Conservation (phyloP, 2,797 vertebrate species). For the Pelochelys cantorii region DNA sequence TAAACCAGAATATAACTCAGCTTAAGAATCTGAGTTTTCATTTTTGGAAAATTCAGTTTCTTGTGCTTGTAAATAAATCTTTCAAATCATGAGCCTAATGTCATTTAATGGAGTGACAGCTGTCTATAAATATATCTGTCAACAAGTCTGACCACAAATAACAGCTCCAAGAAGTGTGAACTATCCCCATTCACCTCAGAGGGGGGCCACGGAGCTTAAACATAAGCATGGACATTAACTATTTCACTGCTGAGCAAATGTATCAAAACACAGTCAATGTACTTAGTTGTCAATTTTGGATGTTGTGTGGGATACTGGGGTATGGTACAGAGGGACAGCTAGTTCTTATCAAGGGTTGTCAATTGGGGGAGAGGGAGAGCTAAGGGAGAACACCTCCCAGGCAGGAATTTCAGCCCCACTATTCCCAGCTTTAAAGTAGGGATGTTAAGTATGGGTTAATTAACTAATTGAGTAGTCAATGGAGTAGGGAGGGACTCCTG, state of each 20-base stretch:
- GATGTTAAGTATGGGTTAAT: no score
- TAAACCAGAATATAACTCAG: neutral
- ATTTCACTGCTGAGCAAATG: slow-evolving; percentile 25
- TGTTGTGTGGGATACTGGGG: neutral
- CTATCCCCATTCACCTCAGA: neutral
- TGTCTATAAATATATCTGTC: neutral
- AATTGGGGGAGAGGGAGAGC: neutral
- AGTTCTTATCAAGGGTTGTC: neutral
- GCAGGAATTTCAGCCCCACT: neutral
- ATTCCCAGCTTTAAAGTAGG: neutral
- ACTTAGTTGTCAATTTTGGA: neutral
- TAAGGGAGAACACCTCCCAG: neutral
- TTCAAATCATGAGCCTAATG: slow-evolving; percentile 18
- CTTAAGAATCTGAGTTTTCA: neutral
- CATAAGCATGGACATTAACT: neutral
- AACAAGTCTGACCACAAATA: neutral
- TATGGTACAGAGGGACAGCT: neutral
- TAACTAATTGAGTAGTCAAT: no score
- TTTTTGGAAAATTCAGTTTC: neutral
- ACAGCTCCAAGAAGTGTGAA: neutral
- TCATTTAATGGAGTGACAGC: neutral
- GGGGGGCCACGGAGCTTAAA: neutral
- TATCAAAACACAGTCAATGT: neutral
- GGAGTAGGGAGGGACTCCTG: no score
- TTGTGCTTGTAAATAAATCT: neutral